Conservation (phyloP, 37 sponge, comb jelly and placozoan species). For the Lycopodina hypogea region DNA sequence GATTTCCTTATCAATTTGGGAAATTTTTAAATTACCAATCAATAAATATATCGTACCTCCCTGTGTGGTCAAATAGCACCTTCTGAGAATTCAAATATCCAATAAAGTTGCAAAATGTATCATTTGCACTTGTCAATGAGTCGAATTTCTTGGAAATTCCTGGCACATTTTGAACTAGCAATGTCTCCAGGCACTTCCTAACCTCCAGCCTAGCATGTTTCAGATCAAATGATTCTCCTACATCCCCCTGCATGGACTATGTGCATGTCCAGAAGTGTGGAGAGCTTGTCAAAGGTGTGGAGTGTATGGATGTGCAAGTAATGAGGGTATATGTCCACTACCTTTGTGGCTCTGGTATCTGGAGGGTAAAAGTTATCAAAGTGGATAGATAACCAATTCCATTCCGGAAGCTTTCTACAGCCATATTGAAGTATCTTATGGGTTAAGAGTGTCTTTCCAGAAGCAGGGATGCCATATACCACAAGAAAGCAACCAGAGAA, state of each 20-base stretch:
- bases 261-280: background rate
- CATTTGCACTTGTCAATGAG: background rate
- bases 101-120: background rate
- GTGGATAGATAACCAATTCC: conserved; percentile 36
- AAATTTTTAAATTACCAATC: background rate
- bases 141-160: background rate
- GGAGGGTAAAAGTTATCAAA: conserved; percentile 64
- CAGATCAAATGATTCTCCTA: conserved; percentile 24
- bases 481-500: conserved; percentile 40
- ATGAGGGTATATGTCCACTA: background rate
- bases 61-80: conserved; percentile 12
- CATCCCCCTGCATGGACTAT: background rate
- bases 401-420: background rate
- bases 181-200: conserved; percentile 17
- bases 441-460: conserved; percentile 60
- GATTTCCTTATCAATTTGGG: background rate
- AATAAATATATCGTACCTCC: conserved; percentile 6
- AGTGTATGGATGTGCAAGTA: too few species aligned
- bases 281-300: background rate
- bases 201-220: conserved; percentile 33
- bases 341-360: conserved; percentile 27
- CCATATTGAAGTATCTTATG: conserved; percentile 4
- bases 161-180: conserved; percentile 14
- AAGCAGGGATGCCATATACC: conserved; percentile 67
- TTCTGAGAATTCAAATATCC: background rate